Evolutionary conservation across 1,140 invertebrate genomes (phyloP), one percentile per base, ranked within the genome.

Genomic region (Anastrepha obliqua): DNA sequence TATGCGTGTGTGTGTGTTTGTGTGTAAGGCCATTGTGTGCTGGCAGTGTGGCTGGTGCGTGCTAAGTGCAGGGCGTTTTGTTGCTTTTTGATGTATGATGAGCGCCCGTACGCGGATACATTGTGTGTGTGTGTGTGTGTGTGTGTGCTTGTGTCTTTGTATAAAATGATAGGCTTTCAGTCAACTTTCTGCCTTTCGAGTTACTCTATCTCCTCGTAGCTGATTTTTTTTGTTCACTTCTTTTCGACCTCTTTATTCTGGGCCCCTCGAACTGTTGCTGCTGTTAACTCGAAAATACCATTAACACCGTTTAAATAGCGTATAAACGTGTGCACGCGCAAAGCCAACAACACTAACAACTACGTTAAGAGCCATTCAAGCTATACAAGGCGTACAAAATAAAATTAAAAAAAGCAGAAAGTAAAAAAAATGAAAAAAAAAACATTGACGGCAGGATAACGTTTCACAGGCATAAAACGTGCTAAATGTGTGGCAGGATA

Each of bases 231-330:
- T 55, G 2, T 55, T 55, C 51, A 55, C 11, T 55, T 55, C 51
- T 55, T 55, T 55, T 55, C 51, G 11, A 55, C 6, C 51, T 55
- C 51, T 55, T 55, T 55, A 44, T 78, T 7, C 44, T 55, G 9
- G 15, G 17, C 1, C 47, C 47, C 47, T 7, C 39, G 4, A 17
- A 9, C 8, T 55, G 47, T 17, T 42, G 47, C 47, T 81, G 74
- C 47, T 81, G 74, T 20, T 81, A 81, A 81, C 74, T 81, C n/a
- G 51, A 81, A 81, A 58, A 81, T 86, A 58, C 85, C 47, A 86
- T 86, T 86, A 86, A 86, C 85, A 64, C 58, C 60, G 60, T 86
- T 86, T 86, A 86, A 86, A 86, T 13, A 86, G 85, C 60, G 60
- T 47, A 64, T 86, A 86, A 86, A 62, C 39, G 20, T 62, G 17